Percentiles rank a stretch among this genome's conserved stretches.
These are phyloP conservation scores for Hypena proboscidalis DNA, from an alignment of 2,888 invertebrate species.

Conservation along the genomic window DNA sequence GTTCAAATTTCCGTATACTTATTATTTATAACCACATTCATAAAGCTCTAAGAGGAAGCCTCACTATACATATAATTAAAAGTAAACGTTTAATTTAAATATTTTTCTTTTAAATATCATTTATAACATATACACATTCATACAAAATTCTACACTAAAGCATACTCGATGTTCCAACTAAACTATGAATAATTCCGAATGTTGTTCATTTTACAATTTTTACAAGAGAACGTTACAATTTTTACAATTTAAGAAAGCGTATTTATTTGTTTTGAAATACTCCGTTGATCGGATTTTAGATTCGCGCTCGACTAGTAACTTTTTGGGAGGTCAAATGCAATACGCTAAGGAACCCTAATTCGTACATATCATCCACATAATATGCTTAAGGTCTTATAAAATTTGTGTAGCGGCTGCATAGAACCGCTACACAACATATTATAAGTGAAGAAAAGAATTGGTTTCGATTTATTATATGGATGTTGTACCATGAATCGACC, in stretches of 20 bases:
- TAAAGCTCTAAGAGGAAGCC: constrained; percentile 84
- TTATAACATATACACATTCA: constrained; percentile 79
- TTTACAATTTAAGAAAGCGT: constrained; percentile 55
- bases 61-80: constrained; percentile 78
- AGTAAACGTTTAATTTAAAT: constrained; percentile 62
- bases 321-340: constrained; percentile 54
- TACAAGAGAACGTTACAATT: constrained; percentile 43
- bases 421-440: too few relatives aligned
- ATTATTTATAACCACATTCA: constrained; percentile 72
- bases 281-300: constrained; percentile 63
- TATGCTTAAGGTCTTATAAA: too few relatives aligned
- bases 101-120: constrained; percentile 70
- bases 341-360: constrained; percentile 24
- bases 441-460: too few relatives aligned
- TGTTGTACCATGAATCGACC: constrained; percentile 3
- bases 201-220: constrained; percentile 49
- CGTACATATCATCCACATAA: constrained; percentile 10
- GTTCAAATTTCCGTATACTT: constrained; percentile 81
- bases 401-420: too few relatives aligned
- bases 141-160: constrained; percentile 76
- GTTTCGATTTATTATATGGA: constrained; percentile 1
- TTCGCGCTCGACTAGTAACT: constrained; percentile 78
- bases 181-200: constrained; percentile 53
- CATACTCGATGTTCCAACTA: constrained; percentile 74
- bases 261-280: constrained; percentile 48